Evolutionary conservation across 2,113 vertebrate genomes (phyloP).

Genomic region (Rhea americana): DNA sequence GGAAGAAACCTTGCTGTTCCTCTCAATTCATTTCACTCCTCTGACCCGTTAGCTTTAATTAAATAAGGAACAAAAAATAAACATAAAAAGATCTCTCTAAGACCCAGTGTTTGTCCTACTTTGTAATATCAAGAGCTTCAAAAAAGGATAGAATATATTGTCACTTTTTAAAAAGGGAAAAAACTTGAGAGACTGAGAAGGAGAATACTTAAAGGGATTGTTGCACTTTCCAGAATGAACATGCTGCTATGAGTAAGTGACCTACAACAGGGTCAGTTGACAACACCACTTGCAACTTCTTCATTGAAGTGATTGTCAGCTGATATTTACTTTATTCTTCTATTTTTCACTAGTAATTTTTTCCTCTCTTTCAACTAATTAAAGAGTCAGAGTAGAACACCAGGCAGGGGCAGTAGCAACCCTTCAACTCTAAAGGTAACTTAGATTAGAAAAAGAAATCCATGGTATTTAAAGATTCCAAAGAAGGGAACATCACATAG

Average conservation of each 20-base stretch:
- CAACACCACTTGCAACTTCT: neutral
- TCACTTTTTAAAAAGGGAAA: neutral
- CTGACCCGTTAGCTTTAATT: neutral
- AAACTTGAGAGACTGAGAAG: neutral
- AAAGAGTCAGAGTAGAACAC: neutral
- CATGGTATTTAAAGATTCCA: neutral
- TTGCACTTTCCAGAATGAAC: neutral
- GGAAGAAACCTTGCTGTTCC: neutral
- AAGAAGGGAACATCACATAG: neutral
- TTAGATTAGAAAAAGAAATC: neutral
- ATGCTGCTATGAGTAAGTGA: neutral
- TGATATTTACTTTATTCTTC: neutral
- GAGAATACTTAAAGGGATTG: neutral
- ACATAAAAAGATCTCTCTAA: neutral
- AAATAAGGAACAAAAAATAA: neutral
- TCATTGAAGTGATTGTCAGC: neutral
- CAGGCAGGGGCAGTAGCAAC: neutral
- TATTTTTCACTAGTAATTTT: neutral
- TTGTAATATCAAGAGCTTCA: neutral
- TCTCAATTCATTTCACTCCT: neutral
- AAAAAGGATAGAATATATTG: neutral
- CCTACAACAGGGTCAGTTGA: neutral
- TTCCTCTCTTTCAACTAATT: neutral
- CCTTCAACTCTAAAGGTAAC: neutral
- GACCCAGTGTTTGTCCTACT: neutral